Conservation (phyloP, 1,140 invertebrate species). For the Caenorhabditis brenneri region DNA sequence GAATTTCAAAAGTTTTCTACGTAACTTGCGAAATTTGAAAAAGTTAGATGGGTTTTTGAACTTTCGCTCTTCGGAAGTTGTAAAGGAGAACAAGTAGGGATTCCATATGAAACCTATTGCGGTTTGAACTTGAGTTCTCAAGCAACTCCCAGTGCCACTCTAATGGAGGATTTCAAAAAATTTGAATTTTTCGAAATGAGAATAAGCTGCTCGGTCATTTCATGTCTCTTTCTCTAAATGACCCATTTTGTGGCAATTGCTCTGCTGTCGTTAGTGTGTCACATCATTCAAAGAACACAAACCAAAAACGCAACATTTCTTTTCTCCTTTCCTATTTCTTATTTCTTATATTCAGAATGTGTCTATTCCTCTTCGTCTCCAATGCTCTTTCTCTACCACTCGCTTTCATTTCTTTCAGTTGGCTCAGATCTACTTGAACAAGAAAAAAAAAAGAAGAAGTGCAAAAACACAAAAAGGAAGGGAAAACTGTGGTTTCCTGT, state of each 20-base stretch:
- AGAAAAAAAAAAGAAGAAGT: background rate
- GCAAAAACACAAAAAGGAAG: background rate
- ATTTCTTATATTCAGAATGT: background rate
- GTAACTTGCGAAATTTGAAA: no score
- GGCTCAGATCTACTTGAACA: background rate
- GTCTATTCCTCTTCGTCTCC: background rate
- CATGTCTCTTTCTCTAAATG: background rate
- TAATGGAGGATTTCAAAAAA: no score
- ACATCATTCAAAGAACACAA: conserved; percentile 21
- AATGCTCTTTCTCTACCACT: background rate
- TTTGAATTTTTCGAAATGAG: no score
- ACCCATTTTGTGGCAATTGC: background rate
- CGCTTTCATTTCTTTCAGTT: background rate
- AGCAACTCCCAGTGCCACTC: no score
- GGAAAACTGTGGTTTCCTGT: background rate
- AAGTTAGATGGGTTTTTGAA: no score
- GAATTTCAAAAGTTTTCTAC: no score
- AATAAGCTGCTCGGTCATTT: no score
- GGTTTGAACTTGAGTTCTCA: no score
- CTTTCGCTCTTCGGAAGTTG: no score
- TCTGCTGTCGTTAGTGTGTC: background rate
- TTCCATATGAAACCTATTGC: no score
- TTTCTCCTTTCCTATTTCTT: background rate
- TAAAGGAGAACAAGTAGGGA: no score
- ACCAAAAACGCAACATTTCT: background rate